Percentiles rank a stretch among this genome's conserved stretches.
These are phyloP conservation scores for Ictidomys tridecemlineatus DNA, from an alignment of 2,113 vertebrate species.

Conservation along the genomic window DNA sequence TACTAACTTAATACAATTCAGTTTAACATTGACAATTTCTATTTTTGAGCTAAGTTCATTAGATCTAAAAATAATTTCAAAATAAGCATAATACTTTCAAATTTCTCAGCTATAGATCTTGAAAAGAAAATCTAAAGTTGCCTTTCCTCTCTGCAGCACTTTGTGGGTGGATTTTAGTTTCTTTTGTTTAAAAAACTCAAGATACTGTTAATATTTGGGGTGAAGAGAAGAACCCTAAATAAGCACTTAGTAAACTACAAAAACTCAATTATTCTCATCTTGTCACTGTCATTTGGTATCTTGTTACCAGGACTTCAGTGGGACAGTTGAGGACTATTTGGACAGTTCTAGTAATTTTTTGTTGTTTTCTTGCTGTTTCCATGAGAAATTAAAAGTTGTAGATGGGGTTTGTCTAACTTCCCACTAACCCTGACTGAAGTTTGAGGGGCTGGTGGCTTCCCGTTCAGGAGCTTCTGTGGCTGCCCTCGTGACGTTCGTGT, in stretches of 20 bases:
- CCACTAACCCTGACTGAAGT: background rate
- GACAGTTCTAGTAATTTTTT: background rate
- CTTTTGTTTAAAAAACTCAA: background rate
- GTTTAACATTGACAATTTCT: constrained; percentile 34
- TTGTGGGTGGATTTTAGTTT: background rate
- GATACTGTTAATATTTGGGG: background rate
- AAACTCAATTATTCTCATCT: background rate
- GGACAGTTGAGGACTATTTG: background rate
- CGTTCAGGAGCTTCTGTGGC: too few relatives aligned
- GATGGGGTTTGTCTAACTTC: background rate
- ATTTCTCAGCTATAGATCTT: constrained; percentile 64
- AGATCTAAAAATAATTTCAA: constrained; percentile 64
- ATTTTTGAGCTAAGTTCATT: constrained; percentile 61
- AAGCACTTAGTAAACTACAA: background rate
- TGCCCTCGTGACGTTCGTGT: background rate
- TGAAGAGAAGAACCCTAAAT: constrained; percentile 15
- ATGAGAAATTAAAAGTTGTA: background rate
- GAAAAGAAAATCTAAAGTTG: constrained; percentile 72
- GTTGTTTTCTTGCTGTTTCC: background rate
- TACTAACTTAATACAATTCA: constrained; percentile 40
- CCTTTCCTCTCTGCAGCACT: constrained; percentile 25
- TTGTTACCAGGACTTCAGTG: background rate
- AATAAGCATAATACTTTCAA: constrained; percentile 75
- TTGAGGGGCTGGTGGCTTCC: background rate
- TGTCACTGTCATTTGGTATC: background rate